Conservation (phyloP, 2,888 invertebrate genomes). For the Spodoptera exigua region DNA sequence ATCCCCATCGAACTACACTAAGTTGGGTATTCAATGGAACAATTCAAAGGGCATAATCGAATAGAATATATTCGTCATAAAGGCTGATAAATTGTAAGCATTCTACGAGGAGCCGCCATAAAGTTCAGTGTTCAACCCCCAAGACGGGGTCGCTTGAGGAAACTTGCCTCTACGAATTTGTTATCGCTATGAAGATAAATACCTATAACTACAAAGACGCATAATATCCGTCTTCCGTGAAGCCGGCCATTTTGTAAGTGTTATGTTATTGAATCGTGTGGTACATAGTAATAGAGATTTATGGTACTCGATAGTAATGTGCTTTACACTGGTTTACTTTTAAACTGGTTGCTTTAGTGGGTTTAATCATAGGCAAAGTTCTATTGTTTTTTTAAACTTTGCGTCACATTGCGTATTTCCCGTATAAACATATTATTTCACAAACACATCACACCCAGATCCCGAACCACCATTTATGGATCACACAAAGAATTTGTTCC, state of each 20-base stretch:
- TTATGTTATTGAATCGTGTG: slow-evolving; percentile 51
- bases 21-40: slow-evolving; percentile 55
- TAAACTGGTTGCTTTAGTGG: slow-evolving; percentile 6
- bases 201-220: slow-evolving; percentile 44
- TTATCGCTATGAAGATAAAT: slow-evolving; percentile 53
- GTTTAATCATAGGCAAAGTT: too few relatives aligned
- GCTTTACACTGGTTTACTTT: slow-evolving; percentile 11
- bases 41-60: slow-evolving; percentile 59
- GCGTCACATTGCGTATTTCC: too few relatives aligned
- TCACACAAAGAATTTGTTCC: too few relatives aligned
- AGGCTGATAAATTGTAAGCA: slow-evolving; percentile 61
- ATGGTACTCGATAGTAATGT: slow-evolving; percentile 17
- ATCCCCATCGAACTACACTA: slow-evolving; percentile 19
- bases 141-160: slow-evolving; percentile 54
- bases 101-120: slow-evolving; percentile 56
- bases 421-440: too few relatives aligned
- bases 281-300: slow-evolving; percentile 20
- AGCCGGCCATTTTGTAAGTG: slow-evolving; percentile 47
- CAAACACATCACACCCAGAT: too few relatives aligned
- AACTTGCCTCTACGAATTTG: slow-evolving; percentile 58
- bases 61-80: slow-evolving; percentile 64
- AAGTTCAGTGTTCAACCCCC: slow-evolving; percentile 57
- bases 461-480: too few relatives aligned
- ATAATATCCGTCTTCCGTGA: slow-evolving; percentile 39
- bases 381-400: too few relatives aligned